Percentiles rank a stretch among this genome's conserved stretches.
Conservation (phyloP, 2,113 vertebrate genomes). For the Dolichotis patagonum region DNA sequence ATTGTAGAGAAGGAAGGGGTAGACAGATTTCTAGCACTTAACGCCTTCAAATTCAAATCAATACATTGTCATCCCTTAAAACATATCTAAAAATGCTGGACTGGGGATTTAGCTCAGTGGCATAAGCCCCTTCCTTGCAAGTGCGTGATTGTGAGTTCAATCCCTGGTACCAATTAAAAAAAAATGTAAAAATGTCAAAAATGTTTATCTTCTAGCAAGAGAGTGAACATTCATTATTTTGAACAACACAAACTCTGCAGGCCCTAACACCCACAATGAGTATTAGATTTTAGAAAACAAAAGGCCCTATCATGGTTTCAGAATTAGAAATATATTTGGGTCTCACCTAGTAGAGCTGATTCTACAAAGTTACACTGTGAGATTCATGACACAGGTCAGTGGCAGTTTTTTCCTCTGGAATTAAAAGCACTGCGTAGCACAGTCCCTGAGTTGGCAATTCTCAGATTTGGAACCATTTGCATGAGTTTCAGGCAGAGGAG, state of each 20-base stretch:
- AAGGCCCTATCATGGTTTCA: neutral
- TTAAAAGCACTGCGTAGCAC: too few species aligned
- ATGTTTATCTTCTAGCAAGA: neutral
- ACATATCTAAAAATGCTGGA: conserved; percentile 45
- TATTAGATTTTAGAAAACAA: neutral
- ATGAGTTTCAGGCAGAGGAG: too few species aligned
- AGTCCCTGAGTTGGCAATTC: too few species aligned
- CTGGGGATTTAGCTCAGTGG: too few species aligned
- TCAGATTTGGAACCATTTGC: too few species aligned
- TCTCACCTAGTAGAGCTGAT: neutral
- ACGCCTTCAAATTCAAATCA: neutral
- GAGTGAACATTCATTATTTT: neutral
- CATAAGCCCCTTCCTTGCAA: too few species aligned
- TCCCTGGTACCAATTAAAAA: too few species aligned
- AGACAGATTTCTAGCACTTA: neutral
- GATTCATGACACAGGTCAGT: too few species aligned
- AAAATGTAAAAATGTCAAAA: too few species aligned
- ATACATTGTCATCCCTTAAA: conserved; percentile 42
- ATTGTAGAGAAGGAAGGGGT: neutral
- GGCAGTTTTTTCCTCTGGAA: too few species aligned
- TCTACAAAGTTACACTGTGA: neutral
- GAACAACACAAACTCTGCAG: neutral
- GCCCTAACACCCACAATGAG: neutral
- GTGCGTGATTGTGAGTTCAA: too few species aligned
- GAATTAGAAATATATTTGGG: neutral